Percentiles rank a stretch among this genome's conserved stretches.
Evolutionary conservation across 2,113 vertebrate genomes (phyloP).

Genomic region (Eulacestoma nigropectus): DNA sequence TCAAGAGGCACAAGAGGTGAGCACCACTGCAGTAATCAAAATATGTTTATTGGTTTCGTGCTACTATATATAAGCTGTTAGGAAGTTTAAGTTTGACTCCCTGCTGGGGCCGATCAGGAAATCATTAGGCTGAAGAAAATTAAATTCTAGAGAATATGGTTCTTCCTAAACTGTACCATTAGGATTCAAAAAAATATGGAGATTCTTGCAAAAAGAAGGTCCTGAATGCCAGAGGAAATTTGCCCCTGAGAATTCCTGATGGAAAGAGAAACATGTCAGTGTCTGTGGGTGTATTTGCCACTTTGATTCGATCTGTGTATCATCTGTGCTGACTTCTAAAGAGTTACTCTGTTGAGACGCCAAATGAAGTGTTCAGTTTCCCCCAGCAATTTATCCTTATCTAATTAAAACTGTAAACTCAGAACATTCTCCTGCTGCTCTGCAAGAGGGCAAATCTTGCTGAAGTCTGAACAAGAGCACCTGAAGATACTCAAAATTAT

Average conservation of each 20-base stretch:
- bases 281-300: not conserved
- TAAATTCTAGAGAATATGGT: not conserved
- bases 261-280: not conserved
- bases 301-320: not conserved
- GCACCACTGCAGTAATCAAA: conserved; percentile 4
- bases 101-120: not conserved
- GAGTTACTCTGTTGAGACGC: not conserved
- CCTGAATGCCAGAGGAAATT: not conserved
- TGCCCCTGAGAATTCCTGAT: not conserved
- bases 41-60: not conserved
- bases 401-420: not conserved
- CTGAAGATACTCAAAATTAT: not conserved
- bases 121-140: conserved; percentile 36
- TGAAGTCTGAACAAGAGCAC: not conserved
- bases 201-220: not conserved
- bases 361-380: not conserved
- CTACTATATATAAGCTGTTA: not conserved
- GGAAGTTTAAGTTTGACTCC: conserved; percentile 9
- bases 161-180: not conserved
- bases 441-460: not conserved
- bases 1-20: not conserved
- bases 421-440: not conserved
- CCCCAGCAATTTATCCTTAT: not conserved
- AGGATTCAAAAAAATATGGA: not conserved
- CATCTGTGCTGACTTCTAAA: not conserved